Base-by-base conservation (phyloP, 1,140 invertebrate species). In the Trissolcus basalis region DNA sequence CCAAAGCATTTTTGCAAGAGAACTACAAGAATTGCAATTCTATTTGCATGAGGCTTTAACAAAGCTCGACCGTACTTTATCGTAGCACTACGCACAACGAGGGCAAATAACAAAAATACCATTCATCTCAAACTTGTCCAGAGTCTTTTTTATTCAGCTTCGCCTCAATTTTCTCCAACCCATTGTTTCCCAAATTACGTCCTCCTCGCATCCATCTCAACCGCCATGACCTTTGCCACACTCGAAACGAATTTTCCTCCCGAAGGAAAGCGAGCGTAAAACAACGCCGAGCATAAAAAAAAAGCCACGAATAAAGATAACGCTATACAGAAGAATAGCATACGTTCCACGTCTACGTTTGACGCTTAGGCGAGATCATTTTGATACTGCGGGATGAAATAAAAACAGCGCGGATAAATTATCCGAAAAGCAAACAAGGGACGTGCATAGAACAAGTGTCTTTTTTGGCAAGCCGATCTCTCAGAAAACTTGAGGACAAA, bases 111-210 rank as follows among this genome's bases (percentile, higher is more conserved):
- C 77, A 74, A 71, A 74, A 78, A 78, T 78, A 67, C 65, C 70
- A 71, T 78, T 78, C 70, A 63, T 78, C 70, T 74, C 65, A 74
- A 78, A 74, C 77, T 74, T 74, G 76, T 74, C 65, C 55, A 44
- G 65, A 61, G 55, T 60, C 67, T 71, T 78, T 78, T 78, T 78
- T 71, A 60, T 67, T 56, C 67, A 36, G 43, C 64, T 56, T 58
- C 61, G 58, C 64, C 59, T 77, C 77, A 78, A 78, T 78, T 78
- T 78, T 78, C 77, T 78, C 64, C 65, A 43, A 74, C 47, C 67
- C 77, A 74, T 78, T 78, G 77, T 78, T 78, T 74, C 56, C 71
- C 61, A 73, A 78, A 74, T 78, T 78, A 71, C 67, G 67, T 71
- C 65, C 65, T 78, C 69, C 67, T 71, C 65, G 55, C 67, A 74